These are phyloP conservation scores for Odocoileus hemionus DNA, from an alignment of 2,113 vertebrate species.

Conservation along the genomic window DNA sequence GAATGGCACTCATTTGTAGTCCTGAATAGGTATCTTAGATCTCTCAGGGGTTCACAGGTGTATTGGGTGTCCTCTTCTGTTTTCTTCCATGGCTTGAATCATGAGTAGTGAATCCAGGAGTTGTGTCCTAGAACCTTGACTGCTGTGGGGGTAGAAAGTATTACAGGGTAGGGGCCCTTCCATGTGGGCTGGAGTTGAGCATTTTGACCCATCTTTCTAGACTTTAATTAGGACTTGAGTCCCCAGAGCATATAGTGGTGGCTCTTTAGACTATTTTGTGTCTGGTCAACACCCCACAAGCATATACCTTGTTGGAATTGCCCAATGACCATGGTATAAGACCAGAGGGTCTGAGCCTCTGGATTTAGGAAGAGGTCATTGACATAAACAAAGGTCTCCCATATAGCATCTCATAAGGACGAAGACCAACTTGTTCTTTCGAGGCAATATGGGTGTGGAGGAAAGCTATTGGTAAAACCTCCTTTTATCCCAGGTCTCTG, in stretches of 20 bases:
- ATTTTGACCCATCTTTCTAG: neutral
- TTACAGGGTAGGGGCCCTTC: neutral
- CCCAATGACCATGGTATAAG: neutral
- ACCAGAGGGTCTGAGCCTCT: neutral
- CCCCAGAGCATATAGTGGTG: neutral
- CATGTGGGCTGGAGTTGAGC: neutral
- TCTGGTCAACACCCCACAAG: neutral
- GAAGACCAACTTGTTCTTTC: neutral
- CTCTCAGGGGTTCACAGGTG: neutral
- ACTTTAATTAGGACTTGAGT: neutral
- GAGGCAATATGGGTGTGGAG: neutral
- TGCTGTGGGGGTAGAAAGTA: neutral
- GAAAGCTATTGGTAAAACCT: neutral
- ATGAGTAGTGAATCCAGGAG: neutral
- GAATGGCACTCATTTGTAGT: neutral
- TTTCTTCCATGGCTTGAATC: neutral
- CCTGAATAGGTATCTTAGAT: neutral
- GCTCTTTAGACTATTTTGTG: neutral
- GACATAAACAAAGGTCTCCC: neutral
- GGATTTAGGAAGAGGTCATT: neutral
- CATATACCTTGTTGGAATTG: neutral
- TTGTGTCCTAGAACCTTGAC: neutral
- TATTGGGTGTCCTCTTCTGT: neutral
- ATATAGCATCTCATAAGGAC: neutral
- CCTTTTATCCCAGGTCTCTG: neutral